Base-by-base conservation (phyloP, 1,140 invertebrate species). In the Euwallacea fornicatus region DNA sequence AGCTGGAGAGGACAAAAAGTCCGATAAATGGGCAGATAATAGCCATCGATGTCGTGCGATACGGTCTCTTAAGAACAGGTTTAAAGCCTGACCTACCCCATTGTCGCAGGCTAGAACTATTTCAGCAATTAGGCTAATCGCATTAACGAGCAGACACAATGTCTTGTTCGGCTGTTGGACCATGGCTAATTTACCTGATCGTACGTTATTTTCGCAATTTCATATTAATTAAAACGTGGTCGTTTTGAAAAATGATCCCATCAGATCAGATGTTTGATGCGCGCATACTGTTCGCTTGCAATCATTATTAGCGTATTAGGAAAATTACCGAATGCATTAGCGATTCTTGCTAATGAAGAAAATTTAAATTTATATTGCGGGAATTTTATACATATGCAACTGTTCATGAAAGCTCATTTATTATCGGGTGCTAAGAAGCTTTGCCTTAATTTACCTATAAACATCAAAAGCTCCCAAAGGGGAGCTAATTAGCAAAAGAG, bases 331-430 rank as follows among this genome's bases (percentile, higher is more conserved):
- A 42, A 61, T 43, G 59, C 59, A 61, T 61, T 61, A 13, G 9
- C 15, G 21, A n/a, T 61, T 41, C 21, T 42, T 21, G 21, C 59
- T 61, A 61, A 61, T 61, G 59, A 61, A 43, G 59, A 42, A 43
- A 61, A 61, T 61, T 61, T 61, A 21, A 61, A 61, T 61, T 61
- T 61, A 61, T 41, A 61, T 61, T 61, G 41, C 59, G 55, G 16
- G 55, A 56, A 56, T 56, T 56, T 56, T 56, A 56, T 56, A 13
- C 46, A 33, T 33, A 56, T 56, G 55, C 55, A 56, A 56, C 55
- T 56, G 55, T 56, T 15, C 55, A 56, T n/a, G 55, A 56, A 13
- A 33, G 55, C n/a, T 56, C 55, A 16, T 56, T 56, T 11, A 56
- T 56, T 56, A 56, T 16, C 21, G 10, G 46, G 46, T 50, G 9